These are phyloP conservation scores for Lophura nycthemera DNA, from an alignment of 2,113 vertebrate species.

Conservation along the genomic window DNA sequence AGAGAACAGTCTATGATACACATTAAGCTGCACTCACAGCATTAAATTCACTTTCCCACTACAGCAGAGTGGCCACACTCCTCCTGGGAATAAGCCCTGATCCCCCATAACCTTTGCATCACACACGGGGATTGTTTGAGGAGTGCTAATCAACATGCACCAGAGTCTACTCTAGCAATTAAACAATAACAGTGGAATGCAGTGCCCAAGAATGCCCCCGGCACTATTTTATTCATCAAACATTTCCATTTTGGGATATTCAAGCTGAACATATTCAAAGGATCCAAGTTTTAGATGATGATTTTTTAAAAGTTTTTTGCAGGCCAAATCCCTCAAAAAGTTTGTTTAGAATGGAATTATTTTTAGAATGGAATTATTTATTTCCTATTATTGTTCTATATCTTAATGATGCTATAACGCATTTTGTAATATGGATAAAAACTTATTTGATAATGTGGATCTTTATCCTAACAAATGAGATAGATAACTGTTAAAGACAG, in stretches of 20 bases:
- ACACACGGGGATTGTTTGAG: rapidly evolving
- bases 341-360: neutral
- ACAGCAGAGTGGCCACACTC: neutral
- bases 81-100: neutral
- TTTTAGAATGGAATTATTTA: neutral
- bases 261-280: neutral
- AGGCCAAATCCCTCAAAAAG: neutral
- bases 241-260: neutral
- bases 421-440: neutral
- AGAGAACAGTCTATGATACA: neutral
- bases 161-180: neutral
- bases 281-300: neutral
- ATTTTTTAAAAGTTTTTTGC: neutral
- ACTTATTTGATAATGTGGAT: neutral
- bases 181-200: neutral
- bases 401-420: neutral
- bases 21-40: neutral
- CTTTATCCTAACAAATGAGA: neutral
- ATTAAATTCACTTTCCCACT: neutral
- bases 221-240: neutral
- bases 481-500: neutral
- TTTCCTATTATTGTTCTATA: neutral
- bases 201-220: neutral
- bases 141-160: neutral
- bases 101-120: neutral